phyloP scores from a whole-genome alignment of 2,888 invertebrate genomes.

The Blera fallax region DNA sequence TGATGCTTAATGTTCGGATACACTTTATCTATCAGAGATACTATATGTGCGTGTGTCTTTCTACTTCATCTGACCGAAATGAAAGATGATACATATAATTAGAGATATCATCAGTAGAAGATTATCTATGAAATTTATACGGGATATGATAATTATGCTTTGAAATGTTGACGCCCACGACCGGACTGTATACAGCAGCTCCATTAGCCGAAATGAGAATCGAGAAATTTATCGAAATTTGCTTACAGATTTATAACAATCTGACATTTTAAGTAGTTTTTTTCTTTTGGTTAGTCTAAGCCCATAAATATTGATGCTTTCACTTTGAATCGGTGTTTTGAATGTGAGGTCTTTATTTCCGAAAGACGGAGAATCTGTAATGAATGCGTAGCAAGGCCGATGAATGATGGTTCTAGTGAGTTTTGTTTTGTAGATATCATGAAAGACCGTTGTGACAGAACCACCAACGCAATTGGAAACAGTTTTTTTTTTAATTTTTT shows the following conservation, averaged over 20 bases:
- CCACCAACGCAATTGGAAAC: background rate
- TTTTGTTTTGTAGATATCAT: background rate
- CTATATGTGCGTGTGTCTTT: background rate
- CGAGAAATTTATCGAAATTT: background rate
- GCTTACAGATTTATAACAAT: constrained; percentile 32
- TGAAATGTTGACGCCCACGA: constrained; percentile 37
- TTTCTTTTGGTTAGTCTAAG: background rate
- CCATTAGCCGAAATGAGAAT: constrained; percentile 34
- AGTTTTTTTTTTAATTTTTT: no score
- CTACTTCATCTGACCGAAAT: constrained; percentile 20
- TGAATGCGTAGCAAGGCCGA: background rate
- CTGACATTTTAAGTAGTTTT: constrained; percentile 35
- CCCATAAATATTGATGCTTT: constrained; percentile 35
- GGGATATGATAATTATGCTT: constrained; percentile 54
- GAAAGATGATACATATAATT: constrained; percentile 52
- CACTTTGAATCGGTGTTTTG: background rate
- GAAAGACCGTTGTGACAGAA: background rate
- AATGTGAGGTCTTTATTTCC: constrained; percentile 2
- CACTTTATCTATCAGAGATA: background rate
- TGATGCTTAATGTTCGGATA: background rate
- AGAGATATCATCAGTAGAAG: constrained; percentile 43
- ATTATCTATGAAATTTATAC: constrained; percentile 56
- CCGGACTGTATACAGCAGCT: constrained; percentile 3
- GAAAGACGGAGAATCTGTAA: background rate
- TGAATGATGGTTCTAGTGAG: background rate